A percentile compares a stretch with the other conserved stretches of the same genome.
These are phyloP conservation scores for Psilopsiagon aymara DNA, from an alignment of 2,113 vertebrate species.

Conservation along the genomic window DNA sequence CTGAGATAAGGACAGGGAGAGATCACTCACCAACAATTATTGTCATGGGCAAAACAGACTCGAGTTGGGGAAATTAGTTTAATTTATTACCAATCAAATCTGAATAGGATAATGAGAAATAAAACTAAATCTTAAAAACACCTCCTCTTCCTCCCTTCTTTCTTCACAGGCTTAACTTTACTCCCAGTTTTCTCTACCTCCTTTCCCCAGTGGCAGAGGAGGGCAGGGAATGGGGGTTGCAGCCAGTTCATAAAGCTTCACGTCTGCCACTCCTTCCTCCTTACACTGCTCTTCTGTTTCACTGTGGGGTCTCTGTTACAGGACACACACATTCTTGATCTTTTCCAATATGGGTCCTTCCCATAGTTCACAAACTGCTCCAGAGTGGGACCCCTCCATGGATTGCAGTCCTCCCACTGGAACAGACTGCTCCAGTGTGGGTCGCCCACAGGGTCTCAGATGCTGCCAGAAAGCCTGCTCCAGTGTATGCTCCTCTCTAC, in stretches of 20 bases:
- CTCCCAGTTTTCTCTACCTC: background rate
- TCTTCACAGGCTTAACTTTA: background rate
- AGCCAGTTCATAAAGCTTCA: background rate
- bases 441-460: background rate
- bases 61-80: background rate
- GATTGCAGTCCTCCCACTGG: background rate
- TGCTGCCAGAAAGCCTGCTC: background rate
- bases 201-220: background rate
- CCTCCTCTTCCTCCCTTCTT: no score
- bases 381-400: background rate
- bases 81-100: background rate
- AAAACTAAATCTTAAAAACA: background rate
- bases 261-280: background rate
- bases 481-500: background rate
- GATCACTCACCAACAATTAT: background rate
- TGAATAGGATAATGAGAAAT: background rate
- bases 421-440: background rate
- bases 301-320: accelerated
- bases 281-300: background rate
- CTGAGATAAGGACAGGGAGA: background rate
- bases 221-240: background rate
- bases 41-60: background rate
- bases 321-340: background rate
- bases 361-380: background rate
- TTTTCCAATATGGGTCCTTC: background rate